Conservation (phyloP, 2,113 vertebrate species). For the Neotragus pygmaeus region DNA sequence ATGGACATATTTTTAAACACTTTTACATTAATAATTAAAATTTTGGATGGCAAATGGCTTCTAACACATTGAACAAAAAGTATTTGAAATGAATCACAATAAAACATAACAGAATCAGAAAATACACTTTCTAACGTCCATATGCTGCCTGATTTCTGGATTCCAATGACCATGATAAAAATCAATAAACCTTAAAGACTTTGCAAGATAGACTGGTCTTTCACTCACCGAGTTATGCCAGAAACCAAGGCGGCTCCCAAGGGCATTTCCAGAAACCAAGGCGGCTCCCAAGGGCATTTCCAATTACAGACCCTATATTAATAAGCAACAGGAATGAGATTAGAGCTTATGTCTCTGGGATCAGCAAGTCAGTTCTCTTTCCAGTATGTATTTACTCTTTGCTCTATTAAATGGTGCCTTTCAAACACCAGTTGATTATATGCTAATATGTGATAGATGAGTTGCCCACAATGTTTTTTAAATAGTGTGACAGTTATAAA, state of each 20-base stretch:
- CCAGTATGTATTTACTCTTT: neutral
- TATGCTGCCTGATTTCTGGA: neutral
- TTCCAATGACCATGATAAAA: neutral
- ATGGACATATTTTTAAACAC: slow-evolving; percentile 79
- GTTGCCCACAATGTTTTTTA: neutral
- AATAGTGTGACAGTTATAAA: neutral
- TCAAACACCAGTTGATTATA: neutral
- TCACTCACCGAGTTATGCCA: neutral
- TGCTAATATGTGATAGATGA: neutral
- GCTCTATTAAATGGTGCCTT: neutral
- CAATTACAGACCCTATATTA: neutral
- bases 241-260: too few species aligned
- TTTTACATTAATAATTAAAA: slow-evolving; percentile 82
- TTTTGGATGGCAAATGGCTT: slow-evolving; percentile 76
- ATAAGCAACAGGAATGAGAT: neutral
- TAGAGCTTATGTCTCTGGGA: neutral
- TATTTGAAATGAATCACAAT: slow-evolving; percentile 67
- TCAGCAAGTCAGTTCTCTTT: neutral
- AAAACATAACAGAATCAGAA: slow-evolving; percentile 60
- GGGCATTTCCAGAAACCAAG: too few species aligned
- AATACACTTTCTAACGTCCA: slow-evolving; percentile 24
- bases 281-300: neutral
- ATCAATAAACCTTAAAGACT: slow-evolving; percentile 21
- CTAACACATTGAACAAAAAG: slow-evolving; percentile 68
- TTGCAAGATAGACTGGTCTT: neutral